Evolutionary conservation across 2,888 invertebrate genomes (phyloP), one percentile per base, ranked within the genome.

Genomic region (Bimastos eiseni): DNA sequence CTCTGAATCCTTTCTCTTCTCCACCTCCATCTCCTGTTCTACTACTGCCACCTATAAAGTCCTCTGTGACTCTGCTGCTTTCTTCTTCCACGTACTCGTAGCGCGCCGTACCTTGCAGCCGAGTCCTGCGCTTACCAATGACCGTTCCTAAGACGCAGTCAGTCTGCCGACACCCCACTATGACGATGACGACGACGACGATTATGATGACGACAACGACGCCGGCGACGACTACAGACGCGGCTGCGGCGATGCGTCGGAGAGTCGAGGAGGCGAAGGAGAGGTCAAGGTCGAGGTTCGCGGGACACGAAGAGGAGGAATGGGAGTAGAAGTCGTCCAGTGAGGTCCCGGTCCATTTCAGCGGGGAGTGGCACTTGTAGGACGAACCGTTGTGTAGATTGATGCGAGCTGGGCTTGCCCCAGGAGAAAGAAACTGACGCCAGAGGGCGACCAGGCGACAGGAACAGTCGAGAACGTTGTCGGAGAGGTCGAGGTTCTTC

Each of bases 311-410:
- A 15, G 86, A 15, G 21, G 86, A 86, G 4, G 86, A 86, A 21
- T 86, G 36, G 36, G 17, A 15, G 86, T 86, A 86, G 86, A 86
- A 86, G 34, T 86, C 86, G 33, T 86, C 86, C 86, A 86, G 36
- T 0, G 33, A 37, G 36, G 36, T 34, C 19, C 86, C 86, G 15
- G 36, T 36, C 86, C 86, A 86, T 86, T 36, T 86, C 36, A 2
- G 21, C 17, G 86, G 86, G 36, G 86, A 36, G 86, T 86, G 86
- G 37, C 86, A 86, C 86, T 37, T 86, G 86, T 86, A 86, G 6
- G 86, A 86, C 21, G 86, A 34, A 21, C 86, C 15, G 34, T 86
- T 86, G 86, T 86, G 37, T 30, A 86, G 86, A 24, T 34, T 86
- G 86, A 86, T 37, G 36, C 86, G 86, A 37, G 36, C 21, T 19